phyloP scores from a whole-genome alignment of 2,888 invertebrate species.

The Sphinx pinastri region DNA sequence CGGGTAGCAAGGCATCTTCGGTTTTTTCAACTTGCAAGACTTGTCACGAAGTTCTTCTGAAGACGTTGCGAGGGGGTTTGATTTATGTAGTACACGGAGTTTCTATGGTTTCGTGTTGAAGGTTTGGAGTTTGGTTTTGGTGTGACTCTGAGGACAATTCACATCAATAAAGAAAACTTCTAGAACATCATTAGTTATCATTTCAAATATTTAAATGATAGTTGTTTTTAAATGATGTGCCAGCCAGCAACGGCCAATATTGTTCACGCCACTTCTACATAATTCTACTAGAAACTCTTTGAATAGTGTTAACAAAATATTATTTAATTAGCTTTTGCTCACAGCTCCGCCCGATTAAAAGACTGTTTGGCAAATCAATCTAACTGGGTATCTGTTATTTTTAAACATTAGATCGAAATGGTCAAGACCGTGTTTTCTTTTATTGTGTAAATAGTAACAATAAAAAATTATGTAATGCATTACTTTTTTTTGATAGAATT shows the following conservation, averaged over 20 bases:
- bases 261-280: background rate
- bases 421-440: too few species aligned
- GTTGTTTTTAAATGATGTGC: background rate
- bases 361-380: too few species aligned
- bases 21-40: constrained; percentile 45
- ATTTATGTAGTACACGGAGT: background rate
- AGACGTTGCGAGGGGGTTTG: background rate
- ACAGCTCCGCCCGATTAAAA: too few species aligned
- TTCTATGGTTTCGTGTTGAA: constrained; percentile 12
- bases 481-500: too few species aligned
- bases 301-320: background rate
- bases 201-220: background rate
- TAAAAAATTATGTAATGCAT: too few species aligned
- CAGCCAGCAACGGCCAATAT: constrained; percentile 1
- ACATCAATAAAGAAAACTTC: constrained; percentile 41
- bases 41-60: constrained; percentile 3
- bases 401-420: too few species aligned
- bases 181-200: background rate
- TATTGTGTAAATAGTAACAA: too few species aligned
- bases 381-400: too few species aligned
- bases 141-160: constrained; percentile 36
- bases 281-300: background rate
- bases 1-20: constrained; percentile 59
- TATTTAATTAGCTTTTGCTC: too few species aligned
- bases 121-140: constrained; percentile 54